Conservation (phyloP, 2,888 invertebrate genomes). For the Epinotia ramella region DNA sequence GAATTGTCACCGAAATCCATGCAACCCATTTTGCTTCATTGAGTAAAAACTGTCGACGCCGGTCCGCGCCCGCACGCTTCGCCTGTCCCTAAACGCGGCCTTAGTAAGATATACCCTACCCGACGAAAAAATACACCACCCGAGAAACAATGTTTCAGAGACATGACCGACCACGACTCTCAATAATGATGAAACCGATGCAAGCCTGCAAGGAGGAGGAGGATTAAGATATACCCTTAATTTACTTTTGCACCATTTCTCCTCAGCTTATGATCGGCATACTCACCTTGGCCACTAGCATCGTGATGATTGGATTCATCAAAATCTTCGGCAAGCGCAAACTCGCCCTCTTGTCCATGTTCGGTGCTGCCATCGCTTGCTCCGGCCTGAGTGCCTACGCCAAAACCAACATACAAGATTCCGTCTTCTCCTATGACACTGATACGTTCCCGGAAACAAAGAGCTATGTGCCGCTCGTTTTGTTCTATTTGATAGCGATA, state of each 20-base stretch:
- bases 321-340: constrained; percentile 79
- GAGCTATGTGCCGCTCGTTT: constrained; percentile 70
- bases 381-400: constrained; percentile 78
- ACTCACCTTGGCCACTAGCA: constrained; percentile 73
- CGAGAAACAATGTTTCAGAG: too few species aligned
- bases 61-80: too few species aligned
- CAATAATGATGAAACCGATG: too few species aligned
- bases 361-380: constrained; percentile 71
- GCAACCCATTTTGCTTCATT: neutral
- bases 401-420: constrained; percentile 60
- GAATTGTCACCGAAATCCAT: neutral
- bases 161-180: too few species aligned
- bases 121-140: too few species aligned
- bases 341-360: constrained; percentile 73
- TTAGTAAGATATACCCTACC: too few species aligned
- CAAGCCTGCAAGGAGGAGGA: too few species aligned
- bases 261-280: constrained; percentile 79
- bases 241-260: constrained; percentile 12
- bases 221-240: neutral
- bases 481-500: constrained; percentile 72
- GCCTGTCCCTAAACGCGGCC: too few species aligned
- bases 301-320: constrained; percentile 72
- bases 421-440: constrained; percentile 76
- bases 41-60: too few species aligned
- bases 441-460: constrained; percentile 69